Base-by-base conservation (phyloP, 2,888 invertebrate genomes). In the Drosophila fungiperda region DNA sequence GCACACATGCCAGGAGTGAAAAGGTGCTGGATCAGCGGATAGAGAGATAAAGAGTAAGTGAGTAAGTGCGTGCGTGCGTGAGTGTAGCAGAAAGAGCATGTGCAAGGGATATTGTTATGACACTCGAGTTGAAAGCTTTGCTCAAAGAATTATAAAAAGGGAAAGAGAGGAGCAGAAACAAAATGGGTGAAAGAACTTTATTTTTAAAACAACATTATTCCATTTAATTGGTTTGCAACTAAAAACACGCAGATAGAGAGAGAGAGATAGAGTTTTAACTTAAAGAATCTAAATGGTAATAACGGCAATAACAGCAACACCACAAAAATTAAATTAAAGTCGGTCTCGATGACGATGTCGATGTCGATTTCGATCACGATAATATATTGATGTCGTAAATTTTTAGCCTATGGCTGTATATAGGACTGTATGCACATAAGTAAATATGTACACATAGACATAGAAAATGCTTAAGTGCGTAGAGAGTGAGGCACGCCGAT, bases 381-480 rank as follows among this genome's bases (percentile, higher is more conserved):
- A 50, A n/a, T 32, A 29, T 15, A 45, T 20, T 29, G 45, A 68
- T 68, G 78, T 68, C 79, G 76, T 70, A 75, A 79, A 77, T 79
- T 52, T 45, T 67, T 61, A 62, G 52, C 29, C n/a, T 32, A 50
- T 59, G 33, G 26, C 50, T 57, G 20, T 40, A 40, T 54, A 8
- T 60, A 32, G 6, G 15, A 15, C 45, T 45, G 45, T 32, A 4
- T 58, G 38, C 35, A 17, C 33, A 26, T 52, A 45, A 60, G 36
- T 35, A 17, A 38, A 32, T 29, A 40, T 49, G 7, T 36, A 20
- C 50, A 11, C 12, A n/a, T 48, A 49, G n/a, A 45, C 48, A 67
- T 35, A 67, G 33, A 54, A 49, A 49, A 57, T 73, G 52, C 59
- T 58, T 71, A 66, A 65, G 54, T 50, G 32, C 26, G 49, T 29